phyloP scores from a whole-genome alignment of 2,888 invertebrate species.

The Chrysotoxum bicinctum region DNA sequence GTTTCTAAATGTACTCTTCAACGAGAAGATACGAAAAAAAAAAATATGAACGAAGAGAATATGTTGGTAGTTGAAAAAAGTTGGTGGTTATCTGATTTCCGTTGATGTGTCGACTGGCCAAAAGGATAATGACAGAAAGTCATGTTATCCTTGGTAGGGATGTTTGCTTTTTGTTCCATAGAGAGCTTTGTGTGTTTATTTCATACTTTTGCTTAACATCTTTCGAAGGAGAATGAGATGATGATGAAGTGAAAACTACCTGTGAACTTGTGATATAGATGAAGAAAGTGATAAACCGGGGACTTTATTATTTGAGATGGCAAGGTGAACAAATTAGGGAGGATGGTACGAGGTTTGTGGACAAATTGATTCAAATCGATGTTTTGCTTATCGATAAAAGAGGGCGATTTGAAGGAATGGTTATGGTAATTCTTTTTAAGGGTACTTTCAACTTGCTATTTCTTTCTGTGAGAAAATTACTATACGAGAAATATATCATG shows the following conservation, averaged over 20 bases:
- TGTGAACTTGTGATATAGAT: conserved; percentile 43
- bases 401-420: neutral
- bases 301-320: too few species aligned
- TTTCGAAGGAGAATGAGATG: conserved; percentile 21
- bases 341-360: neutral
- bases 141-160: conserved; percentile 29
- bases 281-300: conserved; percentile 50
- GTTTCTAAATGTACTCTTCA: conserved; percentile 32
- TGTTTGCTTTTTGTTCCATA: neutral
- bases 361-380: neutral
- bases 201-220: neutral
- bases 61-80: conserved; percentile 18
- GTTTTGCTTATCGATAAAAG: neutral
- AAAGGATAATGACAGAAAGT: conserved; percentile 59
- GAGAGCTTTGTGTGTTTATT: neutral
- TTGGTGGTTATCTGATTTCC: conserved; percentile 59
- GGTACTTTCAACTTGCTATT: too few species aligned
- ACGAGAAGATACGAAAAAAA: conserved; percentile 6
- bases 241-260: conserved; percentile 69
- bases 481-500: too few species aligned
- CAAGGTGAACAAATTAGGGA: conserved; percentile 35
- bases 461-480: too few species aligned
- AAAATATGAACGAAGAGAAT: conserved; percentile 40
- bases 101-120: conserved; percentile 14
- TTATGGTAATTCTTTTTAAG: too few species aligned